Evolutionary conservation across 2,113 vertebrate species (phyloP), one percentile per base, ranked within the genome.

Genomic region (Elephantulus edwardii): DNA sequence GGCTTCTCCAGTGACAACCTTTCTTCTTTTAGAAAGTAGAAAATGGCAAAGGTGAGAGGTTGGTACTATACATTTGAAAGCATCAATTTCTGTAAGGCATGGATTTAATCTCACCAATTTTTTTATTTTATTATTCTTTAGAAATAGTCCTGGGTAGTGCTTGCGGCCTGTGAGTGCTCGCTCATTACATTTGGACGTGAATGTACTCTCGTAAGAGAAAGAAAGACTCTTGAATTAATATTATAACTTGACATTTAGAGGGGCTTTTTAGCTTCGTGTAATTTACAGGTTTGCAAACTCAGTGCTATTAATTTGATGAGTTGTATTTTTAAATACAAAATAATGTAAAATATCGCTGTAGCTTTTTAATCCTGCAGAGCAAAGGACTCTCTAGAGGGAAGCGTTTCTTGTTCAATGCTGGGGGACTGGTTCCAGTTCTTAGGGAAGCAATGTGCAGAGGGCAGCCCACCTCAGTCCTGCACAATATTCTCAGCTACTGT

Each of bases 31-130:
- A 58, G 58, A 92, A 76, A 28, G 64, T 44, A 95, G 40, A 91
- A 95, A 95, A 40, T 89, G 88, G 75, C 54, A 94, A 95, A 97
- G 91, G 95, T 89, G 71, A 96, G 93, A 95, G 95, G 78, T 93
- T 91, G 46, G 28, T 60, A 33, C 38, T 3, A 56, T n/a, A 68
- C 81, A 91, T 96, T 94, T 95, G 89, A 96, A 96, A 93, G 58
- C 19, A 78, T 91, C 86, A 1, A 38, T 92, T 95, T 80, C 88
- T 92, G 38, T 79, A 40, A 0, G 6, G 52, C 33, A 46, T 54
- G 68, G 80, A 90, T 70, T 88, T 75, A 56, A 77, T 82, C 30
- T 44, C 38, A 40, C 56, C 12, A 4, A 33, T n/a, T 83, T 90
- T 58, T 50, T 24, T 24, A 24, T 58, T 58, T 58, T 58, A n/a